Conservation (phyloP, 2,888 invertebrate species). For the Chaitophorus viminalis region DNA sequence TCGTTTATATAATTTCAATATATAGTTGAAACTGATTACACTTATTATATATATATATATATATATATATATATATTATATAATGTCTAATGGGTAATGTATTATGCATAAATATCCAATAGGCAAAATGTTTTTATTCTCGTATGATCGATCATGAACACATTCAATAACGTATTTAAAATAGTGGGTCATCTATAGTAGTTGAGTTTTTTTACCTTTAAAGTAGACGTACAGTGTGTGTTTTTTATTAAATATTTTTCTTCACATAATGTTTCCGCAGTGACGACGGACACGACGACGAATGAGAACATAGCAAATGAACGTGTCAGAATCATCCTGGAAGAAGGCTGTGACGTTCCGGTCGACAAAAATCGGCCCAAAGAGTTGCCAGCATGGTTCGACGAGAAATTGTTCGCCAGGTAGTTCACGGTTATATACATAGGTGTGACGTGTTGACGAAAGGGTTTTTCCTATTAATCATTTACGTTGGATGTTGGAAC, state of each 20-base stretch:
- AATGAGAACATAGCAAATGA: constrained; percentile 21
- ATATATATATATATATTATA: no score
- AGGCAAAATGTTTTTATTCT: no score
- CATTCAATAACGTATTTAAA: not conserved
- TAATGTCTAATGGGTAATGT: no score
- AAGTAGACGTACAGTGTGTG: not conserved
- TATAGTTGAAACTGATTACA: not conserved
- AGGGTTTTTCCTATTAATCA: no score
- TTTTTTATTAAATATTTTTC: not conserved
- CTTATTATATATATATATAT: no score
- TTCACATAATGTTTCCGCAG: not conserved
- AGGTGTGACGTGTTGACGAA: no score
- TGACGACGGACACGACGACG: no score
- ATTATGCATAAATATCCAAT: no score
- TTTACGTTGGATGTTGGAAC: no score
- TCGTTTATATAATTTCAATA: not conserved
- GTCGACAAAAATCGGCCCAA: constrained; percentile 61
- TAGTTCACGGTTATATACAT: constrained; percentile 66
- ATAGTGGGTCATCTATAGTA: no score
- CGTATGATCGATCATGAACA: not conserved
- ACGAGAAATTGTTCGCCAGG: constrained; percentile 75
- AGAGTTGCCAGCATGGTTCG: constrained; percentile 73
- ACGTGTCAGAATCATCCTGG: constrained; percentile 54
- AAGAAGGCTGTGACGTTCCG: constrained; percentile 63
- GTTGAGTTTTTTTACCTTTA: no score